Percentiles rank a stretch among this genome's conserved stretches.
phyloP scores from a whole-genome alignment of 2,888 invertebrate species.

The Macrosoma leucophasiata region DNA sequence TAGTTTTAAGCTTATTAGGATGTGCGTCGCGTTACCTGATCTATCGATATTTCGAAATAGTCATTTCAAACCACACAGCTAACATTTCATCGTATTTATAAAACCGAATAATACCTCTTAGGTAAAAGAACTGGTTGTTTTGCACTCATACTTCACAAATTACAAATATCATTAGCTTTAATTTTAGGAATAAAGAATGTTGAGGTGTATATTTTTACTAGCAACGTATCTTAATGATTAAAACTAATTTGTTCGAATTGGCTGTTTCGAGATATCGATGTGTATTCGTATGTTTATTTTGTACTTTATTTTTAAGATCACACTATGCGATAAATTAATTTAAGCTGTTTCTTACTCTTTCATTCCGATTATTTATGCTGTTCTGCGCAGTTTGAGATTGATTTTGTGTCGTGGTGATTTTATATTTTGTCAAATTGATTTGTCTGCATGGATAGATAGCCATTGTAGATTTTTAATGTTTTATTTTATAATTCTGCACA shows the following conservation, averaged over 20 bases:
- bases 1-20: conserved; percentile 51
- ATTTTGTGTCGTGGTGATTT: conserved; percentile 6
- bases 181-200: too few species aligned
- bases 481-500: too few species aligned
- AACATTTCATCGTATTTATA: too few species aligned
- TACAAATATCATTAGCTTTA: conserved; percentile 5
- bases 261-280: conserved; percentile 33
- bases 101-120: conserved; percentile 1
- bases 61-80: conserved; percentile 25
- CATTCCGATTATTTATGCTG: conserved; percentile 48
- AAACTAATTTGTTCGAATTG: conserved; percentile 20
- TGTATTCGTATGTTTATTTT: conserved; percentile 41
- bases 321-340: conserved; percentile 31
- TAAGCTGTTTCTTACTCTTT: conserved; percentile 52
- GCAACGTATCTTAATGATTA: conserved; percentile 5
- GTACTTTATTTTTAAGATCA: conserved; percentile 34
- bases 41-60: conserved; percentile 37
- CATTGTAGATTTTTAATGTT: too few species aligned
- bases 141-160: conserved; percentile 6
- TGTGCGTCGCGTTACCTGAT: conserved; percentile 70
- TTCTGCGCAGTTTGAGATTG: conserved; percentile 20
- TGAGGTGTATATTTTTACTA: too few species aligned
- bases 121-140: not conserved
- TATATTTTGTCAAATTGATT: too few species aligned
- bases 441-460: too few species aligned